Evolutionary conservation across 2,888 invertebrate genomes (phyloP).

Genomic region (Neria commutata): DNA sequence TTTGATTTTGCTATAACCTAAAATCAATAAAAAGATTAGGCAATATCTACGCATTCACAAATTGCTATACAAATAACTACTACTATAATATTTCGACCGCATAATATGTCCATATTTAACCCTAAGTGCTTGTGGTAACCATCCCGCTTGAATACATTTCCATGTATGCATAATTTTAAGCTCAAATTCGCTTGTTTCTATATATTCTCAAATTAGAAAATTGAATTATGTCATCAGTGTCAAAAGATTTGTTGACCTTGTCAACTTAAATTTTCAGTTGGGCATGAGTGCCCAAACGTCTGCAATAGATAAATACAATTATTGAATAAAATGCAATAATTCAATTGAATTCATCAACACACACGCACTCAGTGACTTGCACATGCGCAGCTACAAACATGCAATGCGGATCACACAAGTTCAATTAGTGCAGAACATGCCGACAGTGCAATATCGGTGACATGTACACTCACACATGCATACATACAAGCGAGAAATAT

Average conservation of each 20-base stretch:
- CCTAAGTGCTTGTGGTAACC: no score
- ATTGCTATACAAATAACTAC: no score
- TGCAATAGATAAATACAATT: conserved; percentile 10
- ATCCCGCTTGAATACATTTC: no score
- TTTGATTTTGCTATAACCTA: no score
- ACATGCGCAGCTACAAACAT: no score
- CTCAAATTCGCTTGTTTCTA: background rate
- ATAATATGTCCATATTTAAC: no score
- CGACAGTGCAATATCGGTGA: background rate
- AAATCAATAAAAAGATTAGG: no score
- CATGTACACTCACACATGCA: background rate
- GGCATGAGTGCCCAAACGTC: no score
- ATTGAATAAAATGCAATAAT: conserved; percentile 7
- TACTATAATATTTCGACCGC: no score
- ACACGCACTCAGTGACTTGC: no score
- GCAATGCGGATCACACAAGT: conserved; percentile 12
- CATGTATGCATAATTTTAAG: no score
- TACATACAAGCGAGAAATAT: background rate
- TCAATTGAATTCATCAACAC: conserved; percentile 8
- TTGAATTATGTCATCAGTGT: background rate
- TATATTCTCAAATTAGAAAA: background rate
- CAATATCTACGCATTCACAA: no score
- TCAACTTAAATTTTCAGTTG: conserved; percentile 13
- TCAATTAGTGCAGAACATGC: background rate
- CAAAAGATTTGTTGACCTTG: conserved; percentile 2